phyloP scores from a whole-genome alignment of 2,113 vertebrate species.

The Scalopus aquaticus region DNA sequence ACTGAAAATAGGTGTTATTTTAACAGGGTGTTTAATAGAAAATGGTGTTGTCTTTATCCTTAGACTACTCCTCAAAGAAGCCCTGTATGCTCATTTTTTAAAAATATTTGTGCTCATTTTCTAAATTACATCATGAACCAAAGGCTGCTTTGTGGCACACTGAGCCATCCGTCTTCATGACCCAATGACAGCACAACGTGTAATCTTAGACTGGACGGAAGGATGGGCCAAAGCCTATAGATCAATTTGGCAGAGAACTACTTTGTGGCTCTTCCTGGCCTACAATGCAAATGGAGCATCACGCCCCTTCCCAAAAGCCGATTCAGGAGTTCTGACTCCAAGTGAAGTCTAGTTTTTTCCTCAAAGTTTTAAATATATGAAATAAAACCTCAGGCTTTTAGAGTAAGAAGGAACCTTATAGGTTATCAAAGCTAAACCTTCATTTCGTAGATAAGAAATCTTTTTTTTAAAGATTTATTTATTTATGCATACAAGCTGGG shows the following conservation, averaged over 20 bases:
- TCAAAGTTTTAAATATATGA: neutral
- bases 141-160: neutral
- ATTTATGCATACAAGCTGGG: too few relatives aligned
- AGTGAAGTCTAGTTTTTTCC: neutral
- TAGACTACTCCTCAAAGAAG: neutral
- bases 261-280: neutral
- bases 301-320: slow-evolving; percentile 34
- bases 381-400: slow-evolving; percentile 14
- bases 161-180: neutral
- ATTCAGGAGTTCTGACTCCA: neutral
- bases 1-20: neutral
- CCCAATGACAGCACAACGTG: neutral
- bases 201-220: neutral
- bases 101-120: neutral
- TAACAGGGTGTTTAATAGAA: neutral
- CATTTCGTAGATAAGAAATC: slow-evolving; percentile 9
- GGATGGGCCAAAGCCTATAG: neutral
- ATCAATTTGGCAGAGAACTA: slow-evolving; percentile 12
- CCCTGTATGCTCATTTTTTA: neutral
- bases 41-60: neutral
- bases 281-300: slow-evolving; percentile 24
- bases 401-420: neutral
- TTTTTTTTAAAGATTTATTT: too few relatives aligned
- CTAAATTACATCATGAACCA: neutral
- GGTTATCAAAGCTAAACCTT: neutral